phyloP scores from a whole-genome alignment of 2,888 invertebrate genomes.

The Rhodophaea formosa region DNA sequence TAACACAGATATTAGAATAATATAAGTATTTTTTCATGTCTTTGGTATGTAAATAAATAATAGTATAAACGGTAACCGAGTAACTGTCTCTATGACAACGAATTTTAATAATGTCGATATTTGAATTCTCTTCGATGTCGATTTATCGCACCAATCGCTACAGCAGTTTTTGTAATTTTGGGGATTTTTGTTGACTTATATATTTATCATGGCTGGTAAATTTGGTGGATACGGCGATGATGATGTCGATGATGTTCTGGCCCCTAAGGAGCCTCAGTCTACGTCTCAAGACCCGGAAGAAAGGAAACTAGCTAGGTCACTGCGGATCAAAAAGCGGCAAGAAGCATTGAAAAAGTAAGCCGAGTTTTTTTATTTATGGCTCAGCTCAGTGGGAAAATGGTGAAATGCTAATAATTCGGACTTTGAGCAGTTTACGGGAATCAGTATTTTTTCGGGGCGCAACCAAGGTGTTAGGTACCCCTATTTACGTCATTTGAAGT shows the following conservation, averaged over 20 bases:
- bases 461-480: too few relatives aligned
- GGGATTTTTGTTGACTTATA: constrained; percentile 26
- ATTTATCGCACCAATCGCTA: background rate
- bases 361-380: too few relatives aligned
- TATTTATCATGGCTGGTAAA: constrained; percentile 44
- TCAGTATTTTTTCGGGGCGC: too few relatives aligned
- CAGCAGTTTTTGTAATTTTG: constrained; percentile 29
- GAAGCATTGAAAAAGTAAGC: constrained; percentile 81
- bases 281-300: constrained; percentile 84
- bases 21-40: too few relatives aligned
- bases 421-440: too few relatives aligned
- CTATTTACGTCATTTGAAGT: too few relatives aligned
- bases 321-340: constrained; percentile 84
- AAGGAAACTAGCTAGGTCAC: constrained; percentile 85
- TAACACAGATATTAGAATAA: too few relatives aligned
- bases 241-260: constrained; percentile 69
- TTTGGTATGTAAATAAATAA: too few relatives aligned
- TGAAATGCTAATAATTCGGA: too few relatives aligned
- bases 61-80: background rate
- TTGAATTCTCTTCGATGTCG: too few relatives aligned
- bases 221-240: constrained; percentile 54
- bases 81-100: background rate
- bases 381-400: too few relatives aligned
- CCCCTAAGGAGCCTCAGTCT: constrained; percentile 80
- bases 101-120: background rate